phyloP scores from a whole-genome alignment of 2,113 vertebrate species.

The Burhinus bistriatus region DNA sequence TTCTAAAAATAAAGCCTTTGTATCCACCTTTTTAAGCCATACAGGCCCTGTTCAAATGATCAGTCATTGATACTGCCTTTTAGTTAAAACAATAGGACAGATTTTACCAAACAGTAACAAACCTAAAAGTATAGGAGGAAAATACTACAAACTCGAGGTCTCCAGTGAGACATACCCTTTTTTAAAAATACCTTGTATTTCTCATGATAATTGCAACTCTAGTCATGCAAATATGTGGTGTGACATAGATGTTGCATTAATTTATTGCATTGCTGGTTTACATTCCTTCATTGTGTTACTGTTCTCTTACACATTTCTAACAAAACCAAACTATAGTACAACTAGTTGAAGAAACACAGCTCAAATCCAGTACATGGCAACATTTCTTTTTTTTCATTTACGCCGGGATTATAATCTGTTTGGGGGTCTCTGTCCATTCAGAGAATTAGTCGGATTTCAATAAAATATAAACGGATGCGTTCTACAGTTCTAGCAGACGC shows the following conservation, averaged over 20 bases:
- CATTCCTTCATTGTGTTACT: constrained; percentile 12
- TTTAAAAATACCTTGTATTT: not conserved
- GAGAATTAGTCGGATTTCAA: not conserved
- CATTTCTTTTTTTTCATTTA: not conserved
- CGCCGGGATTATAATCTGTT: not conserved
- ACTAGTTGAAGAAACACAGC: not conserved
- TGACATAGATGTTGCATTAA: not conserved
- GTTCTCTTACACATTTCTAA: not conserved
- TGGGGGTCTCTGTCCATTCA: not conserved
- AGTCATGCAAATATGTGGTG: not conserved
- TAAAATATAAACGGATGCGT: not conserved
- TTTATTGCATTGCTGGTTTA: not conserved
- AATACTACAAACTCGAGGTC: not conserved
- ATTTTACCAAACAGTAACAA: constrained; percentile 27
- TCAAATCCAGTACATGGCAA: not conserved
- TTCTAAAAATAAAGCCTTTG: not conserved
- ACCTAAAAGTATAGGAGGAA: not conserved
- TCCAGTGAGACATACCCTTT: not conserved
- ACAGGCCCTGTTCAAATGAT: not conserved
- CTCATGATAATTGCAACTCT: not conserved
- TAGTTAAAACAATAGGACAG: constrained; percentile 47
- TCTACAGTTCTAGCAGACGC: not conserved
- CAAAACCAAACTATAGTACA: constrained; percentile 18
- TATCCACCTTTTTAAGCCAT: not conserved
- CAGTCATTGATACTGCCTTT: not conserved